Base-by-base conservation (phyloP, 2,113 vertebrate genomes). In the Etheostoma spectabile region DNA sequence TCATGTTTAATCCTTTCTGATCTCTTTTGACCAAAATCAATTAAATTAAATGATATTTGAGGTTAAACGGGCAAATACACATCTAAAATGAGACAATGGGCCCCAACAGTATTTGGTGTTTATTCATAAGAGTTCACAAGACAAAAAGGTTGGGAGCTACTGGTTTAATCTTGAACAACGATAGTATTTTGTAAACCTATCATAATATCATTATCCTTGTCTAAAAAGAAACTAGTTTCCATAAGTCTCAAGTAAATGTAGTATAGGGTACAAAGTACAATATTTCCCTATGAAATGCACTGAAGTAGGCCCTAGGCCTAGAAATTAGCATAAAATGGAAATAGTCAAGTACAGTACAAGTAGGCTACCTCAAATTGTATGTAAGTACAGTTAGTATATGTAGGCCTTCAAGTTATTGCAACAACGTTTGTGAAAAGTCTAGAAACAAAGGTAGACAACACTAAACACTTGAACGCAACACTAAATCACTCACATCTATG, bases 381-480 rank as follows among this genome's bases (percentile, higher is more conserved):
- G 11, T 11, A 38, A 38, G 10, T 42, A 42, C 38, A 42, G 38
- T 42, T 42, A 42, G 38, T 42, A 42, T 42, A 42, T 11, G 38
- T 11, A 42, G 38, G 38, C 38, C 38, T 42, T 11, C 38, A 11
- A 42, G 38, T 42, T 3, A 42, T 42, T 42, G 10, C 8, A 10
- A 38, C 38, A 38, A 42, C 38, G 10, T 42, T 42, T 11, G 38
- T 42, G 10, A 42, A 11, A 11, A 42, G 38, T 42, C 38, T 42
- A 11, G 38, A 42, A 42, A 42, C 38, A 42, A 8, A 42, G 38
- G 38, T 42, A 42, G 38, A 42, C 38, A 42, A 42, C 6, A 30
- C 10, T 42, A 6, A 7, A 62, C 0, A 38, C 51, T 12, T 18
- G 52, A 88, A 81, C 21, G 65, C 63, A 63, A 2, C 79, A 66